phyloP scores from a whole-genome alignment of 2,113 vertebrate genomes.

The Odontesthes bonariensis region DNA sequence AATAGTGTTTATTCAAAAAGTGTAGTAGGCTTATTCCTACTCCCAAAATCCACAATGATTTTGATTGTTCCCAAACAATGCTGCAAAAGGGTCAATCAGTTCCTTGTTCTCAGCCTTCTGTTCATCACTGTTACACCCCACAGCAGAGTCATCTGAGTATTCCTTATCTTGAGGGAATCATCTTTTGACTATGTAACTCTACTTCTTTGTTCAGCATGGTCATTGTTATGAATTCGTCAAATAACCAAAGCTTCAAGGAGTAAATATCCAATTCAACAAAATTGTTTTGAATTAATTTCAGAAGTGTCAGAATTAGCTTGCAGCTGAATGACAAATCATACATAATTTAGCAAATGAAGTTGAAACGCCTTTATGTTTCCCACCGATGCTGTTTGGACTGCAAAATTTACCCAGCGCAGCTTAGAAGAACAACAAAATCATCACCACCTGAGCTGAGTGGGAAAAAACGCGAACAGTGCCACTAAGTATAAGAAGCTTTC shows the following conservation, averaged over 20 bases:
- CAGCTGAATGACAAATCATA: neutral
- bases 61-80: too few species aligned
- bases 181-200: neutral
- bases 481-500: constrained; percentile 23
- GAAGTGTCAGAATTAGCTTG: neutral
- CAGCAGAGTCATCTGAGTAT: too few species aligned
- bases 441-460: constrained; percentile 2
- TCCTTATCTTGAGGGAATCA: too few species aligned
- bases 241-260: neutral
- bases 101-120: too few species aligned
- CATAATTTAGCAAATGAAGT: neutral
- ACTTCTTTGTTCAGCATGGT: neutral
- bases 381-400: neutral
- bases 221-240: neutral
- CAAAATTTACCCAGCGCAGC: neutral
- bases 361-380: neutral
- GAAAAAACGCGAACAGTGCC: constrained; percentile 14
- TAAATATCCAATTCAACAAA: neutral
- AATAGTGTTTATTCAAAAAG: too few species aligned
- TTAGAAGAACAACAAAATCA: constrained; percentile 16
- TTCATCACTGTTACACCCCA: too few species aligned
- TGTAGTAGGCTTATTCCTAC: too few species aligned
- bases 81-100: too few species aligned
- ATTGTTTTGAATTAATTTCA: neutral
- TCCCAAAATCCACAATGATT: too few species aligned